These are phyloP conservation scores for Panorpa germanica DNA, from an alignment of 2,888 invertebrate species.

Conservation along the genomic window DNA sequence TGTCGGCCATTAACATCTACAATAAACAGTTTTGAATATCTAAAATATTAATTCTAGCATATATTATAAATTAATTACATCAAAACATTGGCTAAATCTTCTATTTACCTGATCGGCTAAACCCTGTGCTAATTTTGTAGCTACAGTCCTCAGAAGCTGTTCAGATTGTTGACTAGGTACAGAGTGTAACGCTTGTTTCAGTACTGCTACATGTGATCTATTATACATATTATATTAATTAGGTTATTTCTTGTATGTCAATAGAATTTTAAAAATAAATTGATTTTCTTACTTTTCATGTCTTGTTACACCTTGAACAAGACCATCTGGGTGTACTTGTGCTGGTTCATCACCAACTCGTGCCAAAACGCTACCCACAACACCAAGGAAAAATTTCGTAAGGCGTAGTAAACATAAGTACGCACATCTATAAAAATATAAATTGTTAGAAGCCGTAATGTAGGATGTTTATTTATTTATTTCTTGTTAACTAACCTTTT, in stretches of 20 bases:
- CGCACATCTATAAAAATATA: constrained; percentile 50
- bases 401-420: constrained; percentile 76
- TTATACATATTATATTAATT: constrained; percentile 18
- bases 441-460: constrained; percentile 5
- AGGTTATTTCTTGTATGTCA: background rate
- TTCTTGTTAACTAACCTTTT: constrained; percentile 26
- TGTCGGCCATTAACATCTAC: constrained; percentile 25
- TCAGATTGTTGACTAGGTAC: constrained; percentile 74
- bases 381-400: constrained; percentile 73
- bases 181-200: constrained; percentile 68
- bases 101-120: constrained; percentile 50
- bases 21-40: background rate
- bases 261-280: background rate
- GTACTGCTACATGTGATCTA: constrained; percentile 33
- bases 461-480: background rate
- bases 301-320: constrained; percentile 14
- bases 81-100: background rate
- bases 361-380: constrained; percentile 64
- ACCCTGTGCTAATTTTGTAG: constrained; percentile 63
- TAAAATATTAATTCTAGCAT: no score
- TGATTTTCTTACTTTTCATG: background rate
- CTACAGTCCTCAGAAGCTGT: constrained; percentile 65
- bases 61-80: background rate
- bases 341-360: constrained; percentile 32
- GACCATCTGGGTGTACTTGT: constrained; percentile 26